A percentile compares a stretch with the other conserved stretches of the same genome.
These are phyloP conservation scores for Argynnis bischoffii DNA, from an alignment of 2,888 invertebrate species.

Conservation along the genomic window DNA sequence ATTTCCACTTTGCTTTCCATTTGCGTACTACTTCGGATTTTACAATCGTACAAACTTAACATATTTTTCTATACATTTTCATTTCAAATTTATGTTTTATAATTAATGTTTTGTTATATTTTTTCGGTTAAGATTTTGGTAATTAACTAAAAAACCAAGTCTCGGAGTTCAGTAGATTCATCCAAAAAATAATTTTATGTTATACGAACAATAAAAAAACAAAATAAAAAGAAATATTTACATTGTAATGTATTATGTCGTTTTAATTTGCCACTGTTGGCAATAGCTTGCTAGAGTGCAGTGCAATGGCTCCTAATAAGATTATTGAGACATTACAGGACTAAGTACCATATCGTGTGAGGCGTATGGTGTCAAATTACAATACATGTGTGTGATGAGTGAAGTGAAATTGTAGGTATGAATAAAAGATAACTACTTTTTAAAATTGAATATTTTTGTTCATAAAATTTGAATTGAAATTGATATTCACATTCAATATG, in stretches of 20 bases:
- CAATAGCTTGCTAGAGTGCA: constrained; percentile 18
- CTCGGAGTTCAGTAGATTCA: neutral
- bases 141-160: neutral
- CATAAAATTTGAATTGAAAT: no score
- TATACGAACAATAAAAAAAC: neutral
- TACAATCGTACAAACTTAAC: neutral
- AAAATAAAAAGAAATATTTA: neutral
- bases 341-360: neutral
- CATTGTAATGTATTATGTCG: neutral
- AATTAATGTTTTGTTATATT: neutral
- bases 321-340: constrained; percentile 22
- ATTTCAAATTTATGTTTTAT: neutral
- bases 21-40: constrained; percentile 28
- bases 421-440: no score
- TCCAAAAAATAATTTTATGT: no score
- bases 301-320: constrained; percentile 25
- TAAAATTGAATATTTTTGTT: no score
- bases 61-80: neutral
- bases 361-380: constrained; percentile 7
- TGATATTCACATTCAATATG: no score
- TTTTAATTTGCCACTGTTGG: constrained; percentile 7
- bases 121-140: neutral
- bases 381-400: neutral
- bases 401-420: neutral
- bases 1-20: constrained; percentile 67